Evolutionary conservation across 2,797 vertebrate species (phyloP).

Genomic region (Aldrovandia affinis): DNA sequence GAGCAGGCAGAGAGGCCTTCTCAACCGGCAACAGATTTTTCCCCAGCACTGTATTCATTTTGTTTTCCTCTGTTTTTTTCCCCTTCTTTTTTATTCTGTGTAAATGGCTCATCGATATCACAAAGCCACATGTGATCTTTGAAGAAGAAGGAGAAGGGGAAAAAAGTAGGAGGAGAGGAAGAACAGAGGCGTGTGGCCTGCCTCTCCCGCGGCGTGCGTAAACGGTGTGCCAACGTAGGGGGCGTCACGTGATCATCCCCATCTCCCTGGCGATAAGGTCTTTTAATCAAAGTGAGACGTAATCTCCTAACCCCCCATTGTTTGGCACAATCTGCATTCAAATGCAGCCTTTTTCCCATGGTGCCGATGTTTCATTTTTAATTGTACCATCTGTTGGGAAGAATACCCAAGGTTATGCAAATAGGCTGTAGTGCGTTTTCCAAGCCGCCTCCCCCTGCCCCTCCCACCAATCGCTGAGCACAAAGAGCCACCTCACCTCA

Average conservation of each 20-base stretch:
- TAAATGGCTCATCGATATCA: neutral
- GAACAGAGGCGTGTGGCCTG: neutral
- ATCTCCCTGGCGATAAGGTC: slow-evolving; percentile 42
- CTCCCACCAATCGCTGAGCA: slow-evolving; percentile 34
- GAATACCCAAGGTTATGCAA: slow-evolving; percentile 68
- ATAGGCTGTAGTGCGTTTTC: slow-evolving; percentile 49
- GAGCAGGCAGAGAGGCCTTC: no score
- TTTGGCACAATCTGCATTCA: slow-evolving; percentile 66
- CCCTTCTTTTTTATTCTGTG: neutral
- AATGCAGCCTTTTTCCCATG: slow-evolving; percentile 60
- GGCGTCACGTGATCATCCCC: slow-evolving; percentile 36
- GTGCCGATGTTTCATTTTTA: slow-evolving; percentile 63
- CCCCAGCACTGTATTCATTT: neutral
- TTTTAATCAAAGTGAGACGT: slow-evolving; percentile 60
- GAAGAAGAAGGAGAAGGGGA: neutral
- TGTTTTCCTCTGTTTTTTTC: neutral
- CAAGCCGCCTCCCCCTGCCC: slow-evolving; percentile 41
- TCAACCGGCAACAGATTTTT: no score
- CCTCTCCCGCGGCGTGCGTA: slow-evolving; percentile 54
- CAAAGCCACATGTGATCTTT: neutral
- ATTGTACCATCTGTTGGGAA: slow-evolving; percentile 70
- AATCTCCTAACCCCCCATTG: slow-evolving; percentile 59
- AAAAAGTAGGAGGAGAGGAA: neutral
- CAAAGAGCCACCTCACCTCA: neutral
- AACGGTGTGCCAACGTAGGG: slow-evolving; percentile 50